Conservation (phyloP, 2,888 invertebrate species). For the Cantharis flavilabris region DNA sequence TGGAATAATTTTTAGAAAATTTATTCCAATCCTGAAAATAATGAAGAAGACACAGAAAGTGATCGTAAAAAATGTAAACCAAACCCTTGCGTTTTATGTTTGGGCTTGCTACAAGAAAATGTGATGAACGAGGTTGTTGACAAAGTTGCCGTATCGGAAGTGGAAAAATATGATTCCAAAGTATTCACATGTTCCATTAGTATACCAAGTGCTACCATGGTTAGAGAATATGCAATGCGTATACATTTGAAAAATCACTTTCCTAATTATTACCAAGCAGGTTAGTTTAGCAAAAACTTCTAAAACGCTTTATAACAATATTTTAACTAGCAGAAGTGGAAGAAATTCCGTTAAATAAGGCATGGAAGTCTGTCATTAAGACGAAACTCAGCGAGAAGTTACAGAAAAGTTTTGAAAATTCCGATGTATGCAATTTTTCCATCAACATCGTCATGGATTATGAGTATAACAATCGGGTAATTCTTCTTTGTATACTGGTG, state of each 20-base stretch:
- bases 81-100: constrained; percentile 69
- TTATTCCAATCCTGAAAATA: background rate
- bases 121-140: constrained; percentile 60
- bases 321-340: constrained; percentile 36
- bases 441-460: constrained; percentile 66
- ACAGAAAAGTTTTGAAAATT: constrained; percentile 62
- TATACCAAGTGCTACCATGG: constrained; percentile 68
- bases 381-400: constrained; percentile 61
- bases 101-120: constrained; percentile 70
- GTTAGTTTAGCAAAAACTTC: constrained; percentile 41
- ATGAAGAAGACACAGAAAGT: background rate
- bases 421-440: constrained; percentile 63
- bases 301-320: constrained; percentile 1
- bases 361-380: constrained; percentile 77
- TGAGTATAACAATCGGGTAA: constrained; percentile 58
- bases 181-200: constrained; percentile 73
- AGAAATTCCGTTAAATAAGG: constrained; percentile 72
- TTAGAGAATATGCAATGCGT: constrained; percentile 70
- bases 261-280: constrained; percentile 56
- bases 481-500: background rate
- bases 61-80: constrained; percentile 56
- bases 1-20: constrained; percentile 11
- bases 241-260: constrained; percentile 63
- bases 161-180: constrained; percentile 64
- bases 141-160: constrained; percentile 57